Conservation (phyloP, 2,888 invertebrate species). For the Argyresthia albistria region DNA sequence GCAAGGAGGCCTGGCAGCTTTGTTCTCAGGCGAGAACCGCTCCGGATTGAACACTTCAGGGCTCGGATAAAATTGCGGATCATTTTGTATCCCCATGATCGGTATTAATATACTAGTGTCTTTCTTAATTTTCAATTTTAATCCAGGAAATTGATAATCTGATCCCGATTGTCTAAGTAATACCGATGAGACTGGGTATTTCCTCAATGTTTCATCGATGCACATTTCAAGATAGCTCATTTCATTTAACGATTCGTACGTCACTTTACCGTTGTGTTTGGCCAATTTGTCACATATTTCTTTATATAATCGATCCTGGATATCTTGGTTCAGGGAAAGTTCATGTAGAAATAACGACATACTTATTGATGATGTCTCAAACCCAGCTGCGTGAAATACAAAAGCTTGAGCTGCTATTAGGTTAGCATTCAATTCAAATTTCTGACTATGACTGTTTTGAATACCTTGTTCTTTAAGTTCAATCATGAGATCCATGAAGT, state of each 20-base stretch:
- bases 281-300: constrained; percentile 33
- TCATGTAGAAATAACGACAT: constrained; percentile 45
- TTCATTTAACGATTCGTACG: constrained; percentile 41
- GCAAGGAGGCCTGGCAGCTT: constrained; percentile 15
- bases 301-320: constrained; percentile 31
- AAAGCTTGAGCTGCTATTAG: constrained; percentile 39
- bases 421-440: not conserved
- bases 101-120: constrained; percentile 18
- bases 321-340: constrained; percentile 34
- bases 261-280: constrained; percentile 24
- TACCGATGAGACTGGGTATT: constrained; percentile 24
- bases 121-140: constrained; percentile 22
- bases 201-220: constrained; percentile 40
- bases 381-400: constrained; percentile 46
- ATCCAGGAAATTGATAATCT: constrained; percentile 26
- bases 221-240: constrained; percentile 44
- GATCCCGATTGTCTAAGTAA: constrained; percentile 22
- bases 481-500: constrained; percentile 15
- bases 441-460: not conserved
- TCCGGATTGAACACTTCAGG: constrained; percentile 18
- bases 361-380: constrained; percentile 58
- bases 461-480: constrained; percentile 8
- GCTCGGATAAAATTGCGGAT: constrained; percentile 14
- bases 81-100: constrained; percentile 18
- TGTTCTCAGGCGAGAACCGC: constrained; percentile 15